phyloP scores from a whole-genome alignment of 2,797 vertebrate species.

The Paedocypris micromegethes region DNA sequence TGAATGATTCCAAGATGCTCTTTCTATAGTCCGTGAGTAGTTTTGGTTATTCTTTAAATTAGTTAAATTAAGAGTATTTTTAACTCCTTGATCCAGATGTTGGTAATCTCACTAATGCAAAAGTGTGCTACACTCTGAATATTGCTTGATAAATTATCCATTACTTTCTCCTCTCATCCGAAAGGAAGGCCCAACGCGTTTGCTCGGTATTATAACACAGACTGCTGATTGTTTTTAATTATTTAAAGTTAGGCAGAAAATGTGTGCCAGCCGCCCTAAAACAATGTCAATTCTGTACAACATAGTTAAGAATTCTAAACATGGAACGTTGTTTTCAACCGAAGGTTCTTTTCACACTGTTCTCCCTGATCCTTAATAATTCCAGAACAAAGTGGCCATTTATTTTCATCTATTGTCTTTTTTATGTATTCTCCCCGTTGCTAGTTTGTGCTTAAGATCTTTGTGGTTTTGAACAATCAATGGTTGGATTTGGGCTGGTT shows the following conservation, averaged over 20 bases:
- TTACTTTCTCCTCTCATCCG: slow-evolving; percentile 25
- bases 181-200: not conserved
- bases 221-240: not conserved
- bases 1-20: slow-evolving; percentile 8
- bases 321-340: no score
- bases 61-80: slow-evolving; percentile 53
- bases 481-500: slow-evolving; percentile 47
- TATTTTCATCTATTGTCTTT: no score
- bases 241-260: no score
- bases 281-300: no score
- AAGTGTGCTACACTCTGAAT: slow-evolving; percentile 55
- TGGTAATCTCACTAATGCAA: slow-evolving; percentile 57
- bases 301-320: no score
- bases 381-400: no score
- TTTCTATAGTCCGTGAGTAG: slow-evolving; percentile 10
- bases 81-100: slow-evolving; percentile 51
- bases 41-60: slow-evolving; percentile 31
- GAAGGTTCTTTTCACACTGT: no score
- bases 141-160: slow-evolving; percentile 54
- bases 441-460: slow-evolving; percentile 34
- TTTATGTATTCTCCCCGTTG: slow-evolving; percentile 41
- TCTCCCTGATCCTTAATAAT: no score
- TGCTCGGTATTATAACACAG: slow-evolving; percentile 17
- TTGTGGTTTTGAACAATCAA: slow-evolving; percentile 49
- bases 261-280: slow-evolving; percentile 9